These are phyloP conservation scores for Flabesymbios commensalis DNA, from an alignment of 2,888 invertebrate species.

Conservation along the genomic window DNA sequence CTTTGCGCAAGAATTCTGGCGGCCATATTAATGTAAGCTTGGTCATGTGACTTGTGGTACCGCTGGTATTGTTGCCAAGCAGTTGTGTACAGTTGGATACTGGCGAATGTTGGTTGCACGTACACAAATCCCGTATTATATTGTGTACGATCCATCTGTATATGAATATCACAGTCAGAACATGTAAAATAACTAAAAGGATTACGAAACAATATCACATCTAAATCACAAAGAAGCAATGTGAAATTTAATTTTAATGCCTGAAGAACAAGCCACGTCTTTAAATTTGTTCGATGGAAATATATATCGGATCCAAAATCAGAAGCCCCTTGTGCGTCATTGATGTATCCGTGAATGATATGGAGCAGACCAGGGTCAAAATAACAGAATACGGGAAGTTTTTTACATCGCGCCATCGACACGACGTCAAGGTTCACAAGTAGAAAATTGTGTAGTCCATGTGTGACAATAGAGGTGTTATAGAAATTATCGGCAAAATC, in stretches of 20 bases:
- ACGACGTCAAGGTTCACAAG: too few relatives aligned
- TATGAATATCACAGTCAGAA: slow-evolving; percentile 30
- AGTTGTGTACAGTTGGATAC: slow-evolving; percentile 17
- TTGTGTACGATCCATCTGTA: slow-evolving; percentile 26
- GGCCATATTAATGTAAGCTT: slow-evolving; percentile 30
- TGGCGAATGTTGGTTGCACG: slow-evolving; percentile 14
- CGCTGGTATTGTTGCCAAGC: slow-evolving; percentile 23
- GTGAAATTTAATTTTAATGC: slow-evolving; percentile 18
- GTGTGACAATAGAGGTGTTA: too few relatives aligned
- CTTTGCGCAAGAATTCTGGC: slow-evolving; percentile 1
- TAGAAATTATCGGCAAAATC: too few relatives aligned
- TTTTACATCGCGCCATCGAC: too few relatives aligned
- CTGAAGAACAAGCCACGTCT: slow-evolving; percentile 29
- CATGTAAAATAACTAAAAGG: slow-evolving; percentile 29
- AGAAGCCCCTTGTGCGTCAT: too few relatives aligned
- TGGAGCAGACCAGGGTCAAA: too few relatives aligned
- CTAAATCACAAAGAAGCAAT: slow-evolving; percentile 29
- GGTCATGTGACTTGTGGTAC: slow-evolving; percentile 26
- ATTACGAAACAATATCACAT: slow-evolving; percentile 30
- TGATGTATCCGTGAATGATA: too few relatives aligned
- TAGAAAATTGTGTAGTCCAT: too few relatives aligned
- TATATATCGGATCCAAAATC: slow-evolving; percentile 25
- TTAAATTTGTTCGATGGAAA: slow-evolving; percentile 28
- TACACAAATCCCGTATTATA: slow-evolving; percentile 34
- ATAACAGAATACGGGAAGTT: too few relatives aligned